A percentile compares a stretch with the other conserved stretches of the same genome.
Evolutionary conservation across 2,797 vertebrate species (phyloP).

Genomic region (Notamacropus eugenii): DNA sequence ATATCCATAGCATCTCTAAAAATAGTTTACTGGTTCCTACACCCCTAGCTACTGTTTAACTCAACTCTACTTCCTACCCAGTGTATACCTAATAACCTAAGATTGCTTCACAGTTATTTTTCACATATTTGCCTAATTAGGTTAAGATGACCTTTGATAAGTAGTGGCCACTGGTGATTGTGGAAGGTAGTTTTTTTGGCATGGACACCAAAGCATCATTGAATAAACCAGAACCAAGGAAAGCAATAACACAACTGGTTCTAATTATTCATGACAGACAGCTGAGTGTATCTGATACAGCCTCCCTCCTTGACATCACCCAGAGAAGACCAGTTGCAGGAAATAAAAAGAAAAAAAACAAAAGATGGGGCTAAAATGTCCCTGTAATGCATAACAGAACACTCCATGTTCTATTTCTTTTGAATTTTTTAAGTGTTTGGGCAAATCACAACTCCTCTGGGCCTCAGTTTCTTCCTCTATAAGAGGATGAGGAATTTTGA

Average conservation of each 20-base stretch:
- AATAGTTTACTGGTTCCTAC: constrained; percentile 24
- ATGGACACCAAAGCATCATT: constrained; percentile 80
- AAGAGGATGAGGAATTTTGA: background rate
- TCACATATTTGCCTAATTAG: constrained; percentile 80
- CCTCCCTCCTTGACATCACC: constrained; percentile 60
- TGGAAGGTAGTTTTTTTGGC: constrained; percentile 79
- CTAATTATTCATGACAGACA: constrained; percentile 81
- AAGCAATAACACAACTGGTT: constrained; percentile 82
- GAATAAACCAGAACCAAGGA: constrained; percentile 74
- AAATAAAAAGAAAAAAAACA: constrained; percentile 60
- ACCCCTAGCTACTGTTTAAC: constrained; percentile 50
- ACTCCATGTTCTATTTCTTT: constrained; percentile 36
- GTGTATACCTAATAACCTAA: constrained; percentile 63
- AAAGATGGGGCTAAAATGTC: constrained; percentile 44
- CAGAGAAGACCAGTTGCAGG: constrained; percentile 71
- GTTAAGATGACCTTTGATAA: constrained; percentile 73
- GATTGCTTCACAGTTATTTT: constrained; percentile 70
- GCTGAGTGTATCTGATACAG: constrained; percentile 74
- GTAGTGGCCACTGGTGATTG: constrained; percentile 73
- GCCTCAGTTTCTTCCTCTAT: background rate
- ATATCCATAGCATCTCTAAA: constrained; percentile 3
- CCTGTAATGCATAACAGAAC: constrained; percentile 66
- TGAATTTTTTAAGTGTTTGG: background rate
- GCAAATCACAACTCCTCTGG: background rate
- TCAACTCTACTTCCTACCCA: constrained; percentile 12